A percentile compares a stretch with the other conserved stretches of the same genome.
Conservation (phyloP, 2,113 vertebrate species). For the Mobula hypostoma region DNA sequence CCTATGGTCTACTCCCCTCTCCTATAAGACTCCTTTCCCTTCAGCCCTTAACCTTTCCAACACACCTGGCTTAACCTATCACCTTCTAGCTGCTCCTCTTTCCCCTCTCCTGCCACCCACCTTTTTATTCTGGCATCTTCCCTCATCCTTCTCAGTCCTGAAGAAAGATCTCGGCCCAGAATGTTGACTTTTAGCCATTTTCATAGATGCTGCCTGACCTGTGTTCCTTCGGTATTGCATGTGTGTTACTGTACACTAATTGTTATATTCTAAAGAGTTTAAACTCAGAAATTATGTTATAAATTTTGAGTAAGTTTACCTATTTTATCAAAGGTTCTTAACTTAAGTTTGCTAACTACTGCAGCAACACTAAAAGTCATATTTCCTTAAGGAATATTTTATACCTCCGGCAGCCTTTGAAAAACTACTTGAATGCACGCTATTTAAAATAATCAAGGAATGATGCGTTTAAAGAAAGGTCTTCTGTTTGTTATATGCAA, state of each 20-base stretch:
- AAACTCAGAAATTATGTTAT: neutral
- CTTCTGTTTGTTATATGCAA: neutral
- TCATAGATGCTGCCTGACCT: too few relatives aligned
- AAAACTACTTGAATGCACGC: neutral
- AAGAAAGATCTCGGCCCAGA: too few relatives aligned
- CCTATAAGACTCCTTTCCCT: too few relatives aligned
- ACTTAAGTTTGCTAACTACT: neutral
- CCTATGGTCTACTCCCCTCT: too few relatives aligned
- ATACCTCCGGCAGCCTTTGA: neutral
- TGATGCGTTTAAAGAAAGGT: neutral
- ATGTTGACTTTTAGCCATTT: too few relatives aligned
- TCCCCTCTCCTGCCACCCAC: too few relatives aligned
- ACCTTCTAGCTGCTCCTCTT: too few relatives aligned
- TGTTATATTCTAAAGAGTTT: neutral
- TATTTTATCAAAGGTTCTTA: neutral
- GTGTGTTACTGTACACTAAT: neutral
- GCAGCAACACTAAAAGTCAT: neutral
- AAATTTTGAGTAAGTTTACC: neutral
- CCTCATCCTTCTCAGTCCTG: too few relatives aligned
- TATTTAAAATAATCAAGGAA: conserved; percentile 10
- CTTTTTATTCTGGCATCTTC: too few relatives aligned
- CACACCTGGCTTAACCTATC: too few relatives aligned
- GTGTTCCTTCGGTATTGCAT: too few relatives aligned
- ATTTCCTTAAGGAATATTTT: neutral
- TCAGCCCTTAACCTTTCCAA: too few relatives aligned